A percentile compares a stretch with the other conserved stretches of the same genome.
These are phyloP conservation scores for Solenodon paradoxus DNA, from an alignment of 2,113 vertebrate genomes.

Conservation along the genomic window DNA sequence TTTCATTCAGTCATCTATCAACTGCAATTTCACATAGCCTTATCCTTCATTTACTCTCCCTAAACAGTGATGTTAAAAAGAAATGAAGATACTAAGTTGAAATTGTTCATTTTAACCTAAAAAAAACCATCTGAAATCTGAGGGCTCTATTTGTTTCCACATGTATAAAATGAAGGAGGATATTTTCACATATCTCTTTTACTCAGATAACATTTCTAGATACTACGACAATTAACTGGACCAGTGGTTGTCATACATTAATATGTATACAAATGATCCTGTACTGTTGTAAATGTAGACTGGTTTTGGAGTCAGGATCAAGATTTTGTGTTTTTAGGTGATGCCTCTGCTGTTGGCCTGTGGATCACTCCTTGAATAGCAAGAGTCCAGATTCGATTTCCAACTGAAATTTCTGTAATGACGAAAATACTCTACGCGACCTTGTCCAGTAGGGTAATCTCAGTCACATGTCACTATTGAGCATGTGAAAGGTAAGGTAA, in stretches of 20 bases:
- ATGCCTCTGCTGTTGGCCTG: rapidly evolving
- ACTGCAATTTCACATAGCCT: slow-evolving; percentile 11
- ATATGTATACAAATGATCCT: neutral
- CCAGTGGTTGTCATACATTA: neutral
- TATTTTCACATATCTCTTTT: neutral
- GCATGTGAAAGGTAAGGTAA: neutral
- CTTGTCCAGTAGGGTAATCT: neutral
- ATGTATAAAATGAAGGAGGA: neutral
- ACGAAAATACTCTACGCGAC: neutral
- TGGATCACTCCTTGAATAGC: neutral
- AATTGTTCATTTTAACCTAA: neutral
- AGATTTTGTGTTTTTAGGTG: neutral
- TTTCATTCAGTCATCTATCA: slow-evolving; percentile 37
- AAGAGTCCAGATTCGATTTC: neutral
- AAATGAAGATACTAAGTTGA: neutral
- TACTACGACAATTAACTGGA: neutral
- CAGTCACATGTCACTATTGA: neutral
- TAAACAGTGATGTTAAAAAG: neutral
- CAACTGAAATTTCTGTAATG: neutral
- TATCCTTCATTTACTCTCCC: slow-evolving; percentile 5
- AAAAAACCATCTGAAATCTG: neutral
- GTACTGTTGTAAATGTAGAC: neutral
- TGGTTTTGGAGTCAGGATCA: neutral
- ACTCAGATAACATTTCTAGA: neutral
- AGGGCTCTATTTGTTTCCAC: neutral